Evolutionary conservation across 2,797 vertebrate species (phyloP), one percentile per base, ranked within the genome.

Genomic region (Sebastes minor): DNA sequence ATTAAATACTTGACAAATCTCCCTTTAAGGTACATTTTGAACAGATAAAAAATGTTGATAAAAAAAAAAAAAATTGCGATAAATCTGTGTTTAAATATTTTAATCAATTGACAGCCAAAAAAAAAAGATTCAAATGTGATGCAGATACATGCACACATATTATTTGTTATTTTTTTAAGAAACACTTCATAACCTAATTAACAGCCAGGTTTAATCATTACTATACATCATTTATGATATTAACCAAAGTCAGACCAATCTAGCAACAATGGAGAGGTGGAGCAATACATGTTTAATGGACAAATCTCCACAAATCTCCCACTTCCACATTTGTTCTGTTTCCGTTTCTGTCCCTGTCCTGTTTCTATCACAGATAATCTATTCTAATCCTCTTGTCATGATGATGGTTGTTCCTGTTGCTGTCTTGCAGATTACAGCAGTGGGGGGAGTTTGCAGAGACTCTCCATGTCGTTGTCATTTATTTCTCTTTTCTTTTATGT

Each of bases 311-410:
- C 2, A 16, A 11, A 32, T 56, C n/a, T 80, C 27, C 16, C 20
- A 23, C 42, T 74, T 76, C 20, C 18, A 23, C 35, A 27, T 79
- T 65, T 62, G n/a, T 42, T 77, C 56, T 12, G 30, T 68, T 75
- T 67, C n/a, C 38, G 11, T 56, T 76, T 56, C 62, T 46, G 35
- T 5, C 74, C 56, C 32, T 73, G 46, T 80, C 52, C 77, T 66
- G 5, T 81, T 76, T 83, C 42, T 70, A 38, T 76, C 61, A 38
- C 62, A 53, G 69, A 86, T 90, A 77, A 91, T 91, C 85, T 83
- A 2, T 20, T 81, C 28, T 90, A 85, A 93, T 92, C 88, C 69
- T 18, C 20, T 62, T 82, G 55, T 76, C 70, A 59, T 64, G 25
- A 71, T 68, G 25, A 61, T 66, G n/a, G 28, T 60, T 84, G 64